These are phyloP conservation scores for Meriones psammophilus DNA, from an alignment of 2,797 vertebrate species.

Conservation along the genomic window DNA sequence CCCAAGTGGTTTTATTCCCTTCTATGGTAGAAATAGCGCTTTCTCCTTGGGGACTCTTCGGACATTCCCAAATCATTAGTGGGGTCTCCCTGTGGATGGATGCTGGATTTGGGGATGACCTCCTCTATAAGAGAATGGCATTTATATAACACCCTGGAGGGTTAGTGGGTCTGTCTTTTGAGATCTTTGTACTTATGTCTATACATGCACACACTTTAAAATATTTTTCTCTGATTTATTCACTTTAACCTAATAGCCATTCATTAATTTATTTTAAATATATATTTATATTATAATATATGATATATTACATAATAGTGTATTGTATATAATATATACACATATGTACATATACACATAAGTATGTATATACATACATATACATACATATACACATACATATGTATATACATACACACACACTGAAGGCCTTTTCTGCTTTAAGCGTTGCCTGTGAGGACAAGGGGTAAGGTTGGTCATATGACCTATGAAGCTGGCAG, in stretches of 20 bases:
- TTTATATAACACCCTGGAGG: neutral
- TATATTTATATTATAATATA: no score
- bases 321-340: no score
- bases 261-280: neutral
- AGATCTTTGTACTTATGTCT: slow-evolving; percentile 11
- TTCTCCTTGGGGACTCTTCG: neutral
- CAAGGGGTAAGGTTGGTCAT: neutral
- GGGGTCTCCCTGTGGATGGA: slow-evolving; percentile 25
- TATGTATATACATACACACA: neutral
- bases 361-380: no score
- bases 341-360: no score
- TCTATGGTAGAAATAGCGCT: slow-evolving; percentile 5
- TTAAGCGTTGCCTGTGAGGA: neutral
- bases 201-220: neutral
- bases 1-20: slow-evolving; percentile 36
- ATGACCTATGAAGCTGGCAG: slow-evolving; percentile 6
- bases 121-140: neutral
- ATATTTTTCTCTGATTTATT: slow-evolving; percentile 1
- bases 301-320: no score
- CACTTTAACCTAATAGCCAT: neutral
- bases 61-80: neutral
- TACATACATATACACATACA: no score
- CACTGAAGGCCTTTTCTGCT: neutral
- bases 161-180: neutral
- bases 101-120: neutral